phyloP scores from a whole-genome alignment of 2,797 vertebrate species.

The Chloroceryle inda region DNA sequence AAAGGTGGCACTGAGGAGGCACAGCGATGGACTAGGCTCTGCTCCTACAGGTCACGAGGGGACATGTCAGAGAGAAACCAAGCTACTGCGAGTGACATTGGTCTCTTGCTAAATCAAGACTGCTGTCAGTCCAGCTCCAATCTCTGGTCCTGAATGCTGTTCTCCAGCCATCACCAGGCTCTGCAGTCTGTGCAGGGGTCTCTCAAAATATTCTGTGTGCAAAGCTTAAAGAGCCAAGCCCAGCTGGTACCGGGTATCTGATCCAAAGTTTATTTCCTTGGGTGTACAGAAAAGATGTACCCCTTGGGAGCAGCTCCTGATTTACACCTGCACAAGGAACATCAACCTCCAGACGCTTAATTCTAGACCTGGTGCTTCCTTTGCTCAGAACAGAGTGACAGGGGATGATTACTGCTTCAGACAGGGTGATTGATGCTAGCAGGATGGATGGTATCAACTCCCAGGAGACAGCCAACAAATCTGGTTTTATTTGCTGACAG shows the following conservation, averaged over 20 bases:
- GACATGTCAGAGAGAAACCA: neutral
- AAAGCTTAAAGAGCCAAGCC: neutral
- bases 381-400: neutral
- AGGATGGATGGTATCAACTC: slow-evolving; percentile 10
- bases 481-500: slow-evolving; percentile 60
- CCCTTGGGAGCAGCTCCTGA: neutral
- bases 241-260: neutral
- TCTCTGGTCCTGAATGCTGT: neutral
- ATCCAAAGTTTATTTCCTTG: neutral
- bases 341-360: neutral
- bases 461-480: slow-evolving; percentile 4
- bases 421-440: slow-evolving; percentile 54
- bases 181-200: neutral
- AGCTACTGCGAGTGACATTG: fast-evolving
- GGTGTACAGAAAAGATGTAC: neutral
- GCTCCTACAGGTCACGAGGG: neutral
- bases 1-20: neutral
- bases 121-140: neutral
- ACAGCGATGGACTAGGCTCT: neutral
- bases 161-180: neutral
- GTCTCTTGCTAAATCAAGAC: neutral
- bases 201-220: neutral
- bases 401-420: slow-evolving; percentile 30
- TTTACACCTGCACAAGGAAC: neutral
- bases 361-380: slow-evolving; percentile 4